Evolutionary conservation across 2,797 vertebrate genomes (phyloP).

Genomic region (Tragelaphus eurycerus): DNA sequence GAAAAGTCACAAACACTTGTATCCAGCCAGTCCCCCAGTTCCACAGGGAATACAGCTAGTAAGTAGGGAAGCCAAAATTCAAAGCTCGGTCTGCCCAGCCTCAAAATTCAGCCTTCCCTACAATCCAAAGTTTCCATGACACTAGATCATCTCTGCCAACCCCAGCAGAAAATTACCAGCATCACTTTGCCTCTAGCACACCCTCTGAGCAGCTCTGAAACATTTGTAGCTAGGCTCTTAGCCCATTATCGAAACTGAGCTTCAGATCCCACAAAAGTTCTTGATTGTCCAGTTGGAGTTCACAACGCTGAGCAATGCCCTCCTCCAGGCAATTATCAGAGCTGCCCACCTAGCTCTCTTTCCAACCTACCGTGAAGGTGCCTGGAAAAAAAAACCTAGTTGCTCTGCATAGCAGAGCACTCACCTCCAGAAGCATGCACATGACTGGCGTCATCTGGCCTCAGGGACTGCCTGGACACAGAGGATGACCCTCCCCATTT

Average conservation of each 20-base stretch:
- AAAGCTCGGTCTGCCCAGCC: neutral
- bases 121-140: neutral
- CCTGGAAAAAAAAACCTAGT: neutral
- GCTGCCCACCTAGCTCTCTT: neutral
- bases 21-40: neutral
- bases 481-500: neutral
- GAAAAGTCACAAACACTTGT: neutral
- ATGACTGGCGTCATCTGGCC: neutral
- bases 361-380: neutral
- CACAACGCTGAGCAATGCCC: neutral
- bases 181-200: neutral
- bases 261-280: neutral
- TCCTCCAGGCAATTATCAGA: neutral
- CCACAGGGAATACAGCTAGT: neutral
- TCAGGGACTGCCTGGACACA: neutral
- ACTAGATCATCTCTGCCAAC: neutral
- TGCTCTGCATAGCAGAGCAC: neutral
- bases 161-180: neutral
- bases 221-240: neutral
- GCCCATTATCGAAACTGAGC: neutral
- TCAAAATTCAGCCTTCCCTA: neutral
- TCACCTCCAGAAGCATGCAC: neutral
- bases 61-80: neutral
- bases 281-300: neutral
- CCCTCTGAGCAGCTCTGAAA: neutral